Evolutionary conservation across 1,140 invertebrate species (phyloP).

Genomic region (Rhopalosiphum maidis): DNA sequence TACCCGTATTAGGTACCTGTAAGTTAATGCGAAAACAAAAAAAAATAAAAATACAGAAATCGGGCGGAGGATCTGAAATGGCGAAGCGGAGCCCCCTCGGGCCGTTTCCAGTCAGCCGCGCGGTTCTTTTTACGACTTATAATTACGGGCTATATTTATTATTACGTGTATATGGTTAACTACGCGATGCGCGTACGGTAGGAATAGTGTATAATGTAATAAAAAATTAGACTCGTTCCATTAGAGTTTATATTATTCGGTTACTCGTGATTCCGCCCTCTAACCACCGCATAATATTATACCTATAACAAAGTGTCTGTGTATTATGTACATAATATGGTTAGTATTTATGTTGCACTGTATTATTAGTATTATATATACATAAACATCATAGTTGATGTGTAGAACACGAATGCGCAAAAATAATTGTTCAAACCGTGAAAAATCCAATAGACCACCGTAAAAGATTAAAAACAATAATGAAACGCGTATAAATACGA

Average conservation of each 20-base stretch:
- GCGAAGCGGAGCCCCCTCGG: background rate
- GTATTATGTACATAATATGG: background rate
- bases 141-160: slow-evolving; percentile 28
- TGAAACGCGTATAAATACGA: background rate
- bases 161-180: background rate
- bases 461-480: background rate
- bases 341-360: background rate
- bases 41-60: slow-evolving; percentile 47
- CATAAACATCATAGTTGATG: background rate
- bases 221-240: slow-evolving; percentile 11
- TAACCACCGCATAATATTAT: background rate
- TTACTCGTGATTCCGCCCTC: slow-evolving; percentile 7
- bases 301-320: too few species aligned
- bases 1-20: background rate
- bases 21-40: slow-evolving; percentile 26
- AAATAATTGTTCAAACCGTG: background rate
- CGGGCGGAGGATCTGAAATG: slow-evolving; percentile 9
- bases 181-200: background rate
- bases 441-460: background rate
- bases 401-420: background rate
- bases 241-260: background rate
- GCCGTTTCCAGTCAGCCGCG: background rate
- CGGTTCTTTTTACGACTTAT: slow-evolving; percentile 41
- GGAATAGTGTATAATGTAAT: background rate
- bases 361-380: background rate